Conservation (phyloP, 2,888 invertebrate species). For the Stenoptilia bipunctidactyla region DNA sequence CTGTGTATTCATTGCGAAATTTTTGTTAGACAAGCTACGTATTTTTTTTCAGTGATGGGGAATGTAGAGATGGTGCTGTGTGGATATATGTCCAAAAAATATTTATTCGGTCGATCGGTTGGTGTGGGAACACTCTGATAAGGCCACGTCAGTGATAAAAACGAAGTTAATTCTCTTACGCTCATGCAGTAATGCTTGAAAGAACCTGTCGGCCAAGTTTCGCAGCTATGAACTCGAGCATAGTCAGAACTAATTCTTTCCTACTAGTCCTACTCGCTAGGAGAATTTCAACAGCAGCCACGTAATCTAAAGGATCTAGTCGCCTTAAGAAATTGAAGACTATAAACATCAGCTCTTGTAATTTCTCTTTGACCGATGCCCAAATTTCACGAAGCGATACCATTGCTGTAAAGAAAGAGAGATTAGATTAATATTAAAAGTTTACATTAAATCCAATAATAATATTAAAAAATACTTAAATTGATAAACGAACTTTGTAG, state of each 20-base stretch:
- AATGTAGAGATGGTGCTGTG: too few relatives aligned
- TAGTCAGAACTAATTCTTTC: constrained; percentile 35
- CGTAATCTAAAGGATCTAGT: constrained; percentile 35
- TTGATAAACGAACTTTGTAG: too few relatives aligned
- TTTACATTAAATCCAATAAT: too few relatives aligned
- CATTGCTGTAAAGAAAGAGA: constrained; percentile 23
- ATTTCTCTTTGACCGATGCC: constrained; percentile 32
- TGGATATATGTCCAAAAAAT: too few relatives aligned
- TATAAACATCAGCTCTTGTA: constrained; percentile 39
- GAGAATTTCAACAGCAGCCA: constrained; percentile 33
- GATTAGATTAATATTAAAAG: not conserved
- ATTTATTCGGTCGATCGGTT: too few relatives aligned
- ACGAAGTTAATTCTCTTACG: too few relatives aligned
- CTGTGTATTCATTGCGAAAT: too few relatives aligned
- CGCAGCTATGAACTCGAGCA: constrained; percentile 42
- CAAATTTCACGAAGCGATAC: constrained; percentile 46
- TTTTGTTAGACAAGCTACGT: too few relatives aligned
- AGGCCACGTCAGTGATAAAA: too few relatives aligned
- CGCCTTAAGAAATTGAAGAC: constrained; percentile 41
- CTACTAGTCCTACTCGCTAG: constrained; percentile 32
- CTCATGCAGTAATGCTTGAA: constrained; percentile 33
- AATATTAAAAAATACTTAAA: too few relatives aligned
- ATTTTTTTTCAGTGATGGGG: too few relatives aligned
- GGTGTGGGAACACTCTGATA: too few relatives aligned
- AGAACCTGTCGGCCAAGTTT: constrained; percentile 38